These are phyloP conservation scores for Acanthochromis polyacanthus DNA, from an alignment of 2,113 vertebrate species.

Conservation along the genomic window DNA sequence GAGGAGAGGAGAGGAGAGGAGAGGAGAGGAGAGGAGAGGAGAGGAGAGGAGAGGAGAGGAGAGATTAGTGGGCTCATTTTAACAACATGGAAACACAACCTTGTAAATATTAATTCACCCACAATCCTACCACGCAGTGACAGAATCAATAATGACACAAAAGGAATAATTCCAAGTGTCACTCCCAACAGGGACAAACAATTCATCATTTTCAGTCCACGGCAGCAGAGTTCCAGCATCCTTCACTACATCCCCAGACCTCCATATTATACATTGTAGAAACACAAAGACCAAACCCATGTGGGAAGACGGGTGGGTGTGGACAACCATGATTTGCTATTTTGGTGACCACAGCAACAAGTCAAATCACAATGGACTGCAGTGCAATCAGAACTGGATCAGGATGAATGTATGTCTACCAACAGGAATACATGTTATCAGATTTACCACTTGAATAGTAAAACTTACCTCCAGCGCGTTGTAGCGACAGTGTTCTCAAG, in stretches of 20 bases:
- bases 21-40: conserved; percentile 43
- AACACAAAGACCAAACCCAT: too few species aligned
- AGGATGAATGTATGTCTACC: too few species aligned
- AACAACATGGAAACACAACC: conserved; percentile 1
- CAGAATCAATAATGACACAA: conserved; percentile 44
- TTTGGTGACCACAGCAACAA: conserved; percentile 12
- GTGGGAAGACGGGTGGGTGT: too few species aligned
- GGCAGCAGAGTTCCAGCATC: conserved; percentile 19
- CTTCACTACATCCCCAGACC: neutral
- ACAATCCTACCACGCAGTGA: conserved; percentile 14
- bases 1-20: conserved; percentile 46
- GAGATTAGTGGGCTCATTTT: conserved; percentile 10
- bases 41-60: conserved; percentile 42
- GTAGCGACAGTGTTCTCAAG: conserved; percentile 2
- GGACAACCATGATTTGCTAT: conserved; percentile 16
- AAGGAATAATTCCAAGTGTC: conserved; percentile 14
- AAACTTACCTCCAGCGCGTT: neutral
- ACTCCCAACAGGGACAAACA: conserved; percentile 22
- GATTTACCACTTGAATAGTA: neutral
- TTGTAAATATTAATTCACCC: neutral
- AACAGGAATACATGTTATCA: neutral
- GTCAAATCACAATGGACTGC: conserved; percentile 1
- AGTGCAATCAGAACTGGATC: neutral
- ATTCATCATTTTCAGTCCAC: conserved; percentile 30
- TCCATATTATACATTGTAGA: neutral